phyloP scores from a whole-genome alignment of 2,797 vertebrate genomes.

The Liparis tanakae region DNA sequence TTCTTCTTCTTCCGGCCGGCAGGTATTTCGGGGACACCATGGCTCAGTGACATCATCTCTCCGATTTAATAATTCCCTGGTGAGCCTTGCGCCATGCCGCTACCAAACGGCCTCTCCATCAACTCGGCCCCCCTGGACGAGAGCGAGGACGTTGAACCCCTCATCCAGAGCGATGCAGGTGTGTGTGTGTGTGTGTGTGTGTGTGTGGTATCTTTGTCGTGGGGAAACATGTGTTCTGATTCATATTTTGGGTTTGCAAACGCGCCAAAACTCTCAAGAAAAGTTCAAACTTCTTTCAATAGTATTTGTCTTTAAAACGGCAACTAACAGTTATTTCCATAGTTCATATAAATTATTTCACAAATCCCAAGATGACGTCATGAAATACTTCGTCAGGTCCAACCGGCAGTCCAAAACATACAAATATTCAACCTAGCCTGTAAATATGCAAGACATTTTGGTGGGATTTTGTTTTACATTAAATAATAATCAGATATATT shows the following conservation, averaged over 20 bases:
- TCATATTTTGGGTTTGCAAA: neutral
- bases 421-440: neutral
- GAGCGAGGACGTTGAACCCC: slow-evolving; percentile 67
- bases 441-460: neutral
- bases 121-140: slow-evolving; percentile 59
- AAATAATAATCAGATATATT: neutral
- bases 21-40: slow-evolving; percentile 38
- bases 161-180: slow-evolving; percentile 69
- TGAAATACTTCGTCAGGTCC: neutral
- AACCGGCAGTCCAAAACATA: neutral
- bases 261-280: neutral
- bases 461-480: neutral
- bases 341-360: neutral
- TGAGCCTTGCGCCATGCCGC: slow-evolving; percentile 65
- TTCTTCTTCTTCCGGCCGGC: neutral
- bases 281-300: neutral
- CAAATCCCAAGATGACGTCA: neutral
- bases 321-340: neutral
- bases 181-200: slow-evolving; percentile 56
- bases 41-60: slow-evolving; percentile 50
- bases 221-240: neutral
- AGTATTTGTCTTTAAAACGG: neutral
- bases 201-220: slow-evolving; percentile 44
- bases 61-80: neutral
- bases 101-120: slow-evolving; percentile 64